Evolutionary conservation across 2,113 vertebrate species (phyloP).

Genomic region (Corydoras maculifer): DNA sequence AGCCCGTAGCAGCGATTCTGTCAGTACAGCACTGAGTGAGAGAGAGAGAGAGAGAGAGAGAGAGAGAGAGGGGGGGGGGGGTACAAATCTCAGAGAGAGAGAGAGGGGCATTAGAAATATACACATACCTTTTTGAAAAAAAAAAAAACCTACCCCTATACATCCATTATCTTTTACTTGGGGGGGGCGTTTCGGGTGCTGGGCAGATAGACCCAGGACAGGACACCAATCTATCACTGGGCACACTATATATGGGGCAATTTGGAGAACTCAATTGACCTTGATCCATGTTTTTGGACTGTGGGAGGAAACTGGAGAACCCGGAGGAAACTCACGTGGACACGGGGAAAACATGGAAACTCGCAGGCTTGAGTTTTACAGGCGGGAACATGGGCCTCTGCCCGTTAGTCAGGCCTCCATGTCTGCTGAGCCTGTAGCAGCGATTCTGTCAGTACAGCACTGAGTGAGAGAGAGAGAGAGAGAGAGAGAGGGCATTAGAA

Average conservation of each 20-base stretch:
- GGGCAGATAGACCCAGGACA: too few relatives aligned
- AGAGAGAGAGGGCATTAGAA: constrained; percentile 32
- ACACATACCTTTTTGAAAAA: too few relatives aligned
- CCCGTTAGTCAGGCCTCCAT: constrained; percentile 72
- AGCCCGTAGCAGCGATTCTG: constrained; percentile 72
- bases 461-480: constrained; percentile 42
- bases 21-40: constrained; percentile 65
- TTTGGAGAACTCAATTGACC: too few relatives aligned
- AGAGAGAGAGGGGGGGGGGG: constrained; percentile 25
- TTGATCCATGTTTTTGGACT: too few relatives aligned
- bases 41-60: constrained; percentile 38
- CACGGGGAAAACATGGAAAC: too few relatives aligned
- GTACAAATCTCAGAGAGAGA: constrained; percentile 44
- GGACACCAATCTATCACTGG: too few relatives aligned
- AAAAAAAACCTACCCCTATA: constrained; percentile 24
- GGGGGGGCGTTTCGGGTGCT: too few relatives aligned
- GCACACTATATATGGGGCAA: too few relatives aligned
- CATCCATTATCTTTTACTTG: too few relatives aligned
- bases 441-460: constrained; percentile 72
- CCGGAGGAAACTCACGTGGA: too few relatives aligned
- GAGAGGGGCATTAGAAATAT: constrained; percentile 14
- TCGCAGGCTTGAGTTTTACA: constrained; percentile 61
- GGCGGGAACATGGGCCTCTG: constrained; percentile 66
- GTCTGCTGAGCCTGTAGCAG: constrained; percentile 69
- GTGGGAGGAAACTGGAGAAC: too few relatives aligned